Evolutionary conservation across 2,113 vertebrate species (phyloP), one percentile per base, ranked within the genome.

Genomic region (Balaenoptera acutorostrata): DNA sequence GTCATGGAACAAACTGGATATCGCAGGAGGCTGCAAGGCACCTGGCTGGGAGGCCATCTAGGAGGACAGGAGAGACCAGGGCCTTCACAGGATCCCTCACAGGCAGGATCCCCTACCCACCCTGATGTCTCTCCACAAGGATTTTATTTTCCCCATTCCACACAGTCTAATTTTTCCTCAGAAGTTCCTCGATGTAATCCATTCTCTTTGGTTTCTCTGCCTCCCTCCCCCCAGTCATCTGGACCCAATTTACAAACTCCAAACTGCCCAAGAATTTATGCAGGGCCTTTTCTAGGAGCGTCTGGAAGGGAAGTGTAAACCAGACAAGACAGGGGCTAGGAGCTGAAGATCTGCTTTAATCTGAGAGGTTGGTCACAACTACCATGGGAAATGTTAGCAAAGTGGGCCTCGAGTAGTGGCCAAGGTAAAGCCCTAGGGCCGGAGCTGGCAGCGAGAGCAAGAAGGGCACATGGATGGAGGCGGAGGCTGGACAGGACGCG

Each of bases 191-290:
- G 6, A 61, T 88, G 80, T 90, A 92, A 97, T 91, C 57, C 77
- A 33, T 75, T 93, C 78, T 95, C n/a, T 66, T 88, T 61, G n/a
- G 64, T 97, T 96, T 96, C 84, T 90, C 92, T 77, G 52, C 21
- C 20, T 81, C 80, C 96, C 66, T 39, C 93, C 86, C 78, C 96
- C 74, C 96, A 94, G 90, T 98, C 97, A 98, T 98, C 98, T 98
- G 97, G 97, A 98, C 93, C 90, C 97, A 98, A 96, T 98, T 98
- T 98, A 88, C 96, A 98, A 97, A 95, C 78, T 95, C 96, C 96
- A 97, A 98, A 97, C 86, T 97, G 92, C 95, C 96, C 91, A 97
- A 97, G 96, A 98, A 98, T 97, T 89, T 95, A 97, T 94, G 68
- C 95, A 97, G 83, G 93, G 69, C 97, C 66, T 84, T 95, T 97